phyloP scores from a whole-genome alignment of 2,888 invertebrate species.

The Nephrocerus scutellatus region DNA sequence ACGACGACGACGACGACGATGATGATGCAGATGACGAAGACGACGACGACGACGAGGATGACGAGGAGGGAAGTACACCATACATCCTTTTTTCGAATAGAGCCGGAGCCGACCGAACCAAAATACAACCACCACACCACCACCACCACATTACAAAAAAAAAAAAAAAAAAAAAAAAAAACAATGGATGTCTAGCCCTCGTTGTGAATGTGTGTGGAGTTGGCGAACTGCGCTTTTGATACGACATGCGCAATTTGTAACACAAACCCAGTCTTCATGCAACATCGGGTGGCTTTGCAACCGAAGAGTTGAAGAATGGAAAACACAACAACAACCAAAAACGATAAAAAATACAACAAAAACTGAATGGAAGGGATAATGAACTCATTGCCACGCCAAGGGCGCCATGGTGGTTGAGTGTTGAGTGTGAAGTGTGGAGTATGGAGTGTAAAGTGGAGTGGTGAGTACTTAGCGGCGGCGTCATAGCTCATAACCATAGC shows the following conservation, averaged over 20 bases:
- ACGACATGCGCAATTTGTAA: conserved; percentile 49
- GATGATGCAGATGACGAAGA: neutral
- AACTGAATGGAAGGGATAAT: conserved; percentile 24
- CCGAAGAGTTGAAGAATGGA: conserved; percentile 6
- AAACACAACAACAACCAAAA: conserved; percentile 9
- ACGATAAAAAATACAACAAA: conserved; percentile 18
- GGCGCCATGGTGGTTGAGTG: neutral
- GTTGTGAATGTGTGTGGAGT: too few relatives aligned
- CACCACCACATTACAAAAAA: conserved; percentile 17
- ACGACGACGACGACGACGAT: neutral
- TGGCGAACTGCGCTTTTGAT: too few relatives aligned
- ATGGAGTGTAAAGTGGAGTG: too few relatives aligned
- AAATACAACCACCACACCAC: neutral
- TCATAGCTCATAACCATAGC: conserved; percentile 28
- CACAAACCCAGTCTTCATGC: conserved; percentile 47
- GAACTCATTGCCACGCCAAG: conserved; percentile 18
- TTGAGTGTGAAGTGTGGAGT: conserved; percentile 1
- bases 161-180: conserved; percentile 15
- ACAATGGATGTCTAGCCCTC: too few relatives aligned
- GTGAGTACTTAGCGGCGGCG: conserved; percentile 22
- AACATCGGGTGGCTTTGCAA: conserved; percentile 20
- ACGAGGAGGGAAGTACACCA: conserved; percentile 1
- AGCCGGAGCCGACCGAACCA: conserved; percentile 2
- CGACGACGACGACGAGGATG: neutral
- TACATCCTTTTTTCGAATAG: neutral